These are phyloP conservation scores for Mythimna albipuncta DNA, from an alignment of 2,888 invertebrate genomes.

Conservation along the genomic window DNA sequence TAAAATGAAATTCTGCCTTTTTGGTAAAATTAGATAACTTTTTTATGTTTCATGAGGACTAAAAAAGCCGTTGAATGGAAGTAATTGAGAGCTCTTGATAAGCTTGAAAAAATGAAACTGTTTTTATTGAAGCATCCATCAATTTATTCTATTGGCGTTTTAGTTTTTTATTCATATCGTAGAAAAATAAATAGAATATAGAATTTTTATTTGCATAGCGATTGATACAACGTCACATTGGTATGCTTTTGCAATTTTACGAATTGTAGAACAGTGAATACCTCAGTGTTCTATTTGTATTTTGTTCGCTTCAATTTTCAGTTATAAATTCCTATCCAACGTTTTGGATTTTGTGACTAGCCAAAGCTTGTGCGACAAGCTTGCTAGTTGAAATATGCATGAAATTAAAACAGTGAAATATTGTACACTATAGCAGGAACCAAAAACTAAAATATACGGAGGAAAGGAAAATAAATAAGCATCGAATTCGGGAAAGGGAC, in stretches of 20 bases:
- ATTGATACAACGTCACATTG: constrained; percentile 6
- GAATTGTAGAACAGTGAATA: constrained; percentile 12
- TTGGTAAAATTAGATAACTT: not conserved
- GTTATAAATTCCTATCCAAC: not conserved
- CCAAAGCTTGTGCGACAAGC: not conserved
- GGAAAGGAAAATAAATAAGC: not conserved
- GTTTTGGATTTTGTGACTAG: not conserved
- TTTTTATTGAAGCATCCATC: constrained; percentile 11
- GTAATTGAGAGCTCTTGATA: constrained; percentile 13
- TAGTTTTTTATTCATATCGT: not conserved
- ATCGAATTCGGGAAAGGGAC: constrained; percentile 14
- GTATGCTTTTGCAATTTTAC: constrained; percentile 3
- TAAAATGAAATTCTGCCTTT: constrained; percentile 2
- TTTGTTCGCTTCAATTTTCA: constrained; percentile 3
- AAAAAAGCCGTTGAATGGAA: not conserved
- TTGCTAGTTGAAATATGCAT: not conserved
- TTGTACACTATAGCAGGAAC: too few species aligned
- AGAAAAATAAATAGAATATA: constrained; percentile 10
- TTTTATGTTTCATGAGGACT: not conserved
- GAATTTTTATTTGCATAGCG: constrained; percentile 1
- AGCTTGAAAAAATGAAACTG: constrained; percentile 5
- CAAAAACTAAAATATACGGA: not conserved
- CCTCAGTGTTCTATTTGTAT: not conserved
- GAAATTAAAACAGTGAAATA: not conserved
- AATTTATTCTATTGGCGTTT: not conserved